Evolutionary conservation across 1,140 invertebrate genomes (phyloP).

Genomic region (Orchestia grillus): DNA sequence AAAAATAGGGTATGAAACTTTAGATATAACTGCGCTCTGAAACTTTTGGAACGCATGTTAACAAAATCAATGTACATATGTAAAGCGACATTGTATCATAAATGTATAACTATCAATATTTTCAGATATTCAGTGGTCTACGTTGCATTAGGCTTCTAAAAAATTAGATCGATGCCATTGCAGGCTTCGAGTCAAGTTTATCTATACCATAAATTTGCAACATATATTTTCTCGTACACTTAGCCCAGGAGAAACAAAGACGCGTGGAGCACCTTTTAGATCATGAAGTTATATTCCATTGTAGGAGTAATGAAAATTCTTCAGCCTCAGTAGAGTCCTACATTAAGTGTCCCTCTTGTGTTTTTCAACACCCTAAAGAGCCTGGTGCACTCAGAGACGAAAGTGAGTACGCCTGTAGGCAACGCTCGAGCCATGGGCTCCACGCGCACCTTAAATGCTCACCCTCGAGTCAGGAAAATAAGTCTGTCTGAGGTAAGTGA

Average conservation of each 20-base stretch:
- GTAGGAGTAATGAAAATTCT: background rate
- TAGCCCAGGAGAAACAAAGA: too few relatives aligned
- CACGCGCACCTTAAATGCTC: background rate
- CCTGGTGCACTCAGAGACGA: background rate
- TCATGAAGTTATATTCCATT: too few relatives aligned
- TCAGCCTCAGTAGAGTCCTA: background rate
- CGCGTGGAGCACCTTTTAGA: too few relatives aligned
- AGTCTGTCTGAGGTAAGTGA: slow-evolving; percentile 33
- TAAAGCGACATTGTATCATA: too few relatives aligned
- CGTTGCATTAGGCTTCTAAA: too few relatives aligned
- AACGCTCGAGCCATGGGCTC: background rate
- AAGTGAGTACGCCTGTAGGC: background rate
- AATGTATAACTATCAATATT: too few relatives aligned
- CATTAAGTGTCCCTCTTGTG: background rate
- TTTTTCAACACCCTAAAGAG: background rate
- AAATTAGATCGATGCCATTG: too few relatives aligned
- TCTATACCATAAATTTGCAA: too few relatives aligned
- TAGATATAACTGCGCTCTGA: background rate
- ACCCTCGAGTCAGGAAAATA: background rate
- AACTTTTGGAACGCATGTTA: background rate
- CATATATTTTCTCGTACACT: too few relatives aligned
- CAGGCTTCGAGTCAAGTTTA: too few relatives aligned
- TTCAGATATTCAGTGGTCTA: too few relatives aligned
- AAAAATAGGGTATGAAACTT: background rate
- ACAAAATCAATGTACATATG: background rate